These are phyloP conservation scores for Erethizon dorsatum DNA, from an alignment of 2,797 vertebrate genomes.

Conservation along the genomic window DNA sequence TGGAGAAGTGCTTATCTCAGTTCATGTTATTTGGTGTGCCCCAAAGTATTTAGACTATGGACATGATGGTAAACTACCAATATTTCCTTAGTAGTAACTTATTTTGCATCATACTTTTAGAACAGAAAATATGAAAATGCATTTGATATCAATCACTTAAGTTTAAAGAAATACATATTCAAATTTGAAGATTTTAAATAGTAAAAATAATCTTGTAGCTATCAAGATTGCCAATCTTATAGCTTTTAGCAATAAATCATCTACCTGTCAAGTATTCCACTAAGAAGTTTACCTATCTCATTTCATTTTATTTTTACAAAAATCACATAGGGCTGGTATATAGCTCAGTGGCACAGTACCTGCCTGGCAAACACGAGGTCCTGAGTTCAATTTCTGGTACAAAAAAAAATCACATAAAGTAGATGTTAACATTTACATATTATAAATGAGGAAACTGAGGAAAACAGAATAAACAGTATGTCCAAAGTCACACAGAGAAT, in stretches of 20 bases:
- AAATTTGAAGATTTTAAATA: slow-evolving; percentile 58
- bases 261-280: not conserved
- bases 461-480: slow-evolving; percentile 44
- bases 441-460: slow-evolving; percentile 53
- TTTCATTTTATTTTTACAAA: not conserved
- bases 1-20: not conserved
- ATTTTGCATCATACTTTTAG: slow-evolving; percentile 59
- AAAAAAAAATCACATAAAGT: not conserved
- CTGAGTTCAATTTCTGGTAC: no score
- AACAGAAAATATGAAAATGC: slow-evolving; percentile 47
- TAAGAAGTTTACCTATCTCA: not conserved
- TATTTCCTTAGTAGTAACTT: slow-evolving; percentile 26
- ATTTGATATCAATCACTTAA: slow-evolving; percentile 17
- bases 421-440: not conserved
- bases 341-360: no score
- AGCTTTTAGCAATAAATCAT: not conserved
- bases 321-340: not conserved
- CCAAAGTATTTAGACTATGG: not conserved
- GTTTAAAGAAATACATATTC: slow-evolving; percentile 51
- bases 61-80: slow-evolving; percentile 7
- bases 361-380: no score
- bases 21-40: not conserved
- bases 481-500: slow-evolving; percentile 21
- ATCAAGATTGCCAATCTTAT: slow-evolving; percentile 28
- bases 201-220: not conserved